These are phyloP conservation scores for Camelus bactrianus DNA, from an alignment of 2,113 vertebrate genomes.

Conservation along the genomic window DNA sequence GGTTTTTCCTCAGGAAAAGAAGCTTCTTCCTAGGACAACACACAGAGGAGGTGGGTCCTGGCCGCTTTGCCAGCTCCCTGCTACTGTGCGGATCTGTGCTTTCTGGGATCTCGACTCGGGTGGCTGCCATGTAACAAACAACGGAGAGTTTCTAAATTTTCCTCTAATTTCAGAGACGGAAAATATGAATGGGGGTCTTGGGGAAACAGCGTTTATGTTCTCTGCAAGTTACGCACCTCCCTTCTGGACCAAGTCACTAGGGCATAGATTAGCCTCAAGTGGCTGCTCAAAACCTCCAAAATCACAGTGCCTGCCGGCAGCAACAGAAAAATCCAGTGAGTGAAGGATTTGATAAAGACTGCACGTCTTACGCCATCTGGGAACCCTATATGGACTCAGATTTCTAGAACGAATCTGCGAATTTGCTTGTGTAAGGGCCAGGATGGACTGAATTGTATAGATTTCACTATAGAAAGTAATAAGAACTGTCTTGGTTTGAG, in stretches of 20 bases:
- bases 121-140: not conserved
- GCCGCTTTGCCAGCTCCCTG: not conserved
- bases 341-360: constrained; percentile 48
- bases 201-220: not conserved
- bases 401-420: constrained; percentile 65
- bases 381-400: constrained; percentile 50
- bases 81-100: not conserved
- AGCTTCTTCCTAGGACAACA: not conserved
- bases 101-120: not conserved
- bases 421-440: constrained; percentile 43
- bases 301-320: not conserved
- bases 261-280: constrained; percentile 17
- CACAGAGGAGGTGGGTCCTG: rapidly evolving
- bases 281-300: not conserved
- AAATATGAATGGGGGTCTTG: not conserved
- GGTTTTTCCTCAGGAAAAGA: not conserved
- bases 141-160: constrained; percentile 21
- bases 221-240: constrained; percentile 19
- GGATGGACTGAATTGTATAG: constrained; percentile 49
- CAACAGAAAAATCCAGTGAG: not conserved
- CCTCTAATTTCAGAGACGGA: constrained; percentile 44
- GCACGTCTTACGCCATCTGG: not conserved
- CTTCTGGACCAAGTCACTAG: not conserved
- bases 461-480: constrained; percentile 7
- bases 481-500: constrained; percentile 33